Evolutionary conservation across 2,888 invertebrate species (phyloP).

Genomic region (Orthosia cruda): DNA sequence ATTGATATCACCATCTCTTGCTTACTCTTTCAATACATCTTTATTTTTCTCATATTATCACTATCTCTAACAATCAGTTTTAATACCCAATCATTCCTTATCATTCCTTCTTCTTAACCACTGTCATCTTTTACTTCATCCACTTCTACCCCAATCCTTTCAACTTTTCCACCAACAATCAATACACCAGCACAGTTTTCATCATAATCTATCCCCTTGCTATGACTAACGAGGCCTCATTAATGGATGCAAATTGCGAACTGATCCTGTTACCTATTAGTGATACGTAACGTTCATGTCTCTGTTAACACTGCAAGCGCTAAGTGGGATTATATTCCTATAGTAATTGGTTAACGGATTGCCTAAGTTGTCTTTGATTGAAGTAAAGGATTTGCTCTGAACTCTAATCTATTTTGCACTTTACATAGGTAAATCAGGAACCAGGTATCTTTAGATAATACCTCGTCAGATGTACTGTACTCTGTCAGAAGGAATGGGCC

Average conservation of each 20-base stretch:
- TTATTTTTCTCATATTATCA: background rate
- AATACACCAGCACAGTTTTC: background rate
- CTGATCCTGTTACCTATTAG: slow-evolving; percentile 62
- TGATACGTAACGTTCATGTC: slow-evolving; percentile 29
- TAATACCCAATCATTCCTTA: background rate
- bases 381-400: background rate
- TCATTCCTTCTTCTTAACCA: background rate
- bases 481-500: too few species aligned
- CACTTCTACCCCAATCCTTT: background rate
- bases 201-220: slow-evolving; percentile 1
- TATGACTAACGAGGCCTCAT: slow-evolving; percentile 41
- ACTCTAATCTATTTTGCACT: background rate
- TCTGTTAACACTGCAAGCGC: slow-evolving; percentile 24
- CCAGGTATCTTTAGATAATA: too few species aligned
- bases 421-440: background rate
- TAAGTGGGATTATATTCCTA: slow-evolving; percentile 26
- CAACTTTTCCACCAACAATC: background rate
- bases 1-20: background rate
- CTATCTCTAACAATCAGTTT: background rate
- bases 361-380: background rate
- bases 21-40: too few species aligned
- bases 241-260: slow-evolving; percentile 59
- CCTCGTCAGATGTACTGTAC: too few species aligned
- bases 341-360: slow-evolving; percentile 6
- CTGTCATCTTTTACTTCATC: background rate